Base-by-base conservation (phyloP, 2,888 invertebrate genomes). In the Orthosia cruda region DNA sequence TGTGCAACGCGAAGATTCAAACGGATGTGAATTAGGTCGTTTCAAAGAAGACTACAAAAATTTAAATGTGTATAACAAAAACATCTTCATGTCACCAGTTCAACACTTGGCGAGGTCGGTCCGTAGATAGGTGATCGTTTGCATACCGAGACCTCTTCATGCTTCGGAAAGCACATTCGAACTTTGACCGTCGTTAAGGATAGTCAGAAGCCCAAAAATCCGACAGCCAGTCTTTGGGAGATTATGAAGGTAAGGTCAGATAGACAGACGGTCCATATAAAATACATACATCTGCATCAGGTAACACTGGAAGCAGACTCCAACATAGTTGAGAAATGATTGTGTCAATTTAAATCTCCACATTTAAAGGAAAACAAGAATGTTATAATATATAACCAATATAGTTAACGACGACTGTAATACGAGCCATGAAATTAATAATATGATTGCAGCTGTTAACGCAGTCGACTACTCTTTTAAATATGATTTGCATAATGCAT, bases 401-500 rank as follows among this genome's bases (percentile, higher is more conserved):
- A 32, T 40, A 57, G 40, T 20, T 65, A 65, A 75, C 26, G 47
- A 54, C 2, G 18, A n/a, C 13, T 7, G 23, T 4, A 32, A 82
- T 52, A 47, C 23, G n/a, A 61, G 59, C 45, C 50, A 50, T 82
- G 64, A 77, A 49, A 71, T 83, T 58, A 66, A 45, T 58, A 66
- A 45, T 50, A 32, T 40, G 50, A 71, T 63, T 50, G 18, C 72
- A 52, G 65, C 4, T n/a, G 16, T 26, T 45, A 45, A n/a, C 2
- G 7, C 32, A 32, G 64, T n/a, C 15, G 55, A 64, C n/a, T 2
- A 55, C 45, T 55, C 50, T 47, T 63, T 68, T 59, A 55, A 50
- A 26, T 82, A 12, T 45, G 15, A 59, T 79, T 77, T 47, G 77
- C 82, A 77, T 78, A 77, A 32, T 59, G 23, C 16, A 11, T 77